These are phyloP conservation scores for Acanthosepion esculentum DNA, from an alignment of 2,888 invertebrate genomes.

Conservation along the genomic window DNA sequence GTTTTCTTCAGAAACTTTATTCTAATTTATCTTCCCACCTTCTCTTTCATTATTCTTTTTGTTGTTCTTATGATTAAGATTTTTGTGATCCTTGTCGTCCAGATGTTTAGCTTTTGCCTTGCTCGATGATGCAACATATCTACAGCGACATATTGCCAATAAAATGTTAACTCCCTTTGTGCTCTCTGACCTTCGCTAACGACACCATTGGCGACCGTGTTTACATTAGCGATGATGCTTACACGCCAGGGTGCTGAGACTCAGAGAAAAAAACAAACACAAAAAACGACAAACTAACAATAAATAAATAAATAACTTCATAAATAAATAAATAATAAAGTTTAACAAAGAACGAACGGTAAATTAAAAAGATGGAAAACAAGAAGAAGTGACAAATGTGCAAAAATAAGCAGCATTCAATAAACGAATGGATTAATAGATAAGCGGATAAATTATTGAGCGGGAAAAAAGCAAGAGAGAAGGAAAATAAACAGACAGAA, in stretches of 20 bases:
- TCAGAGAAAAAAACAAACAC: neutral
- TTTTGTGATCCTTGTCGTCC: neutral
- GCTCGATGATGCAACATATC: neutral
- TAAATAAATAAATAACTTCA: neutral
- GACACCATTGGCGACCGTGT: neutral
- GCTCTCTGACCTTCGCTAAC: conserved; percentile 22
- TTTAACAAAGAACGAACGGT: neutral
- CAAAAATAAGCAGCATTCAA: neutral
- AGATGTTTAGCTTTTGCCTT: neutral
- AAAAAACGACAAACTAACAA: neutral
- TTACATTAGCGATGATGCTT: neutral
- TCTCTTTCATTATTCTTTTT: neutral
- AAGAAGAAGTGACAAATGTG: neutral
- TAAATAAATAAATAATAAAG: neutral
- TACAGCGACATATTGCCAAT: neutral
- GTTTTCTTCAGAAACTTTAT: neutral
- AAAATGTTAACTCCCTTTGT: neutral
- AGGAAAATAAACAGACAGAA: too few relatives aligned
- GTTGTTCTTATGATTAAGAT: neutral
- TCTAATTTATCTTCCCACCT: neutral
- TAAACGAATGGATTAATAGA: neutral
- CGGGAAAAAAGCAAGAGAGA: neutral
- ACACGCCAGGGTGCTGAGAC: neutral
- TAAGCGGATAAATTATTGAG: neutral
- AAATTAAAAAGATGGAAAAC: neutral